Evolutionary conservation across 2,888 invertebrate genomes (phyloP), one percentile per base, ranked within the genome.

Genomic region (Thelaira solivaga): DNA sequence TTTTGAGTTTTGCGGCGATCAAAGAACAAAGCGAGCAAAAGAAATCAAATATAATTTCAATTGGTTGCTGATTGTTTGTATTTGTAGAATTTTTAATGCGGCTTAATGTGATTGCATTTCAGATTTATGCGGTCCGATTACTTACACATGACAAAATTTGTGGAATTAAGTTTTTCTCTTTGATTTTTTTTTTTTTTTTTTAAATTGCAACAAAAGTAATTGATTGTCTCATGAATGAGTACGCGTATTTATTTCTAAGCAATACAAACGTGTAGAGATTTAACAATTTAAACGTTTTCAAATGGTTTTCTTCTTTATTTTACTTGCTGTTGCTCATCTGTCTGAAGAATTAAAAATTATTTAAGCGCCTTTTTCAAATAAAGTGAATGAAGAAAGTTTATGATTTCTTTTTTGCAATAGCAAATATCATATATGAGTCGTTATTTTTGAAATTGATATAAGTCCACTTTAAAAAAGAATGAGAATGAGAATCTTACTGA

Each of bases 91-190:
- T 74, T 43, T 71, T 78, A 78, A 78, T 65, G 74, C 74, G 69
- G 78, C 67, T 53, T 64, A 71, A 69, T 36, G 39, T 29, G 78
- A 78, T 74, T 65, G 67, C 78, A 71, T 71, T 67, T 59, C 18
- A 65, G 59, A 78, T 49, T 65, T 57, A 61, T 78, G 74, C 45
- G 34, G 26, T 53, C 51, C 57, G 73, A 77, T 69, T 74, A 69
- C 69, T 64, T 59, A 47, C 59, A 26, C 59, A 69, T 69, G 76
- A 74, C 13, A 45, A 41, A 53, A 68, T 68, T 68, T 75, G 53
- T 53, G 45, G 43, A 59, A 73, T 69, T 62, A 16, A 51, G 11
- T 41, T 43, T 55, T 55, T 53, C n/a, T 26, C 13, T 62, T 36
- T 16, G 11, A 34, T 55, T 8, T 10, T 13, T 13, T 13, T 11